Conservation (phyloP, 2,888 invertebrate species). For the Nephrotoma guestfalica region DNA sequence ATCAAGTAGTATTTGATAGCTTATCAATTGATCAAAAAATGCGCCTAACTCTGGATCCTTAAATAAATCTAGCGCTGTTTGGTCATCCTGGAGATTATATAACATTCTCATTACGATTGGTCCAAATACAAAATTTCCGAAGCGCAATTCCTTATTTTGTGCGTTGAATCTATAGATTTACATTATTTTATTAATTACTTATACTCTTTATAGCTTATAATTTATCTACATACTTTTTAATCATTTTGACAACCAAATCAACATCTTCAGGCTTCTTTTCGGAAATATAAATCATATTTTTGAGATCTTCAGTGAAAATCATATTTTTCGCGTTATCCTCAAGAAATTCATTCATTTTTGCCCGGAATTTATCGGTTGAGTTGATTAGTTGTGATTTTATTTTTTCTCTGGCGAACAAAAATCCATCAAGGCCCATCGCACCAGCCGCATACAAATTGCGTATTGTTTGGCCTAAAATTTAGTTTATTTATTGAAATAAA, state of each 20-base stretch:
- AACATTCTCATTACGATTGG: conserved; percentile 71
- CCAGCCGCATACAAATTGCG: conserved; percentile 39
- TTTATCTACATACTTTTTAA: conserved; percentile 41
- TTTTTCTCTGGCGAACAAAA: conserved; percentile 37
- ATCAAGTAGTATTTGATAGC: conserved; percentile 54
- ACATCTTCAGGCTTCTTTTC: conserved; percentile 45
- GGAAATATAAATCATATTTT: conserved; percentile 61
- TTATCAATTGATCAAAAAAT: conserved; percentile 58
- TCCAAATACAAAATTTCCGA: conserved; percentile 70
- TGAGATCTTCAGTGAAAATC: conserved; percentile 75
- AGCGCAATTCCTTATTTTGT: conserved; percentile 54
- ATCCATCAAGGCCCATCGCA: conserved; percentile 48
- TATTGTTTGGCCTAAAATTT: not conserved
- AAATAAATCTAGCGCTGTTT: conserved; percentile 49
- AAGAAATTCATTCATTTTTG: conserved; percentile 53
- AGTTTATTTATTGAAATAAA: too few relatives aligned
- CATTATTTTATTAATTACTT: not conserved
- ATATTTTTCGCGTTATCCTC: conserved; percentile 38
- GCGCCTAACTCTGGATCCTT: conserved; percentile 42
- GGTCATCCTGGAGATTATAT: conserved; percentile 50
- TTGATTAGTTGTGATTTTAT: conserved; percentile 44
- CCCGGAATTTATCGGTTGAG: conserved; percentile 48
- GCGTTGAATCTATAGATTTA: conserved; percentile 44
- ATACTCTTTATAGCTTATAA: not conserved
- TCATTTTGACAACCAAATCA: conserved; percentile 48